Conservation (phyloP, 2,113 vertebrate species). For the Oceanodroma tethys region DNA sequence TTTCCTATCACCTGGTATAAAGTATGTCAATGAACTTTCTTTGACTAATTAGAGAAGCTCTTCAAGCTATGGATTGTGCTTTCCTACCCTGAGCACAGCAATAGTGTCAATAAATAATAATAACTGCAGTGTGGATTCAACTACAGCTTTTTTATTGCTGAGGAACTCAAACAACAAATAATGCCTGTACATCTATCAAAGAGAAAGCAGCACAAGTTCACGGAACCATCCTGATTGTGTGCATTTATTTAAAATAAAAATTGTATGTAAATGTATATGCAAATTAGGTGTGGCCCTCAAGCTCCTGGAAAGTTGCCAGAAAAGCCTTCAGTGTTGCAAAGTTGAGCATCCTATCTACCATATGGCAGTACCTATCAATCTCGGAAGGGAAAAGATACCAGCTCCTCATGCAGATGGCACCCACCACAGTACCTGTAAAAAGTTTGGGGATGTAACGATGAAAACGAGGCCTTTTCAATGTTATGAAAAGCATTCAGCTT, state of each 20-base stretch:
- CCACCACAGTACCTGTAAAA: conserved; percentile 5
- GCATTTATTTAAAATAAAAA: conserved; percentile 41
- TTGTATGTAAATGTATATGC: conserved; percentile 45
- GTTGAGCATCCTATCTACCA: conserved; percentile 44
- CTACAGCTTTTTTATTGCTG: not conserved
- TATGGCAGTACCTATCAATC: conserved; percentile 45
- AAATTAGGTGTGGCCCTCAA: conserved; percentile 52
- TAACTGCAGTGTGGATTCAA: not conserved
- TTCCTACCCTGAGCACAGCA: not conserved
- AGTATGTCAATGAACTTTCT: not conserved
- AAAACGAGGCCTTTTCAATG: accelerated
- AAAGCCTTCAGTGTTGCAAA: conserved; percentile 40
- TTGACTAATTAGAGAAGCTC: not conserved
- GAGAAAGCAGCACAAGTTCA: not conserved
- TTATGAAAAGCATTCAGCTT: not conserved
- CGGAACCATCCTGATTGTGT: not conserved
- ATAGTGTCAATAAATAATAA: conserved; percentile 14
- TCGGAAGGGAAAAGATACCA: not conserved
- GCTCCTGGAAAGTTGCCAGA: conserved; percentile 38
- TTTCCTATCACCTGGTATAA: not conserved
- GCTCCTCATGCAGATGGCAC: conserved; percentile 18
- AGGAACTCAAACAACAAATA: conserved; percentile 1
- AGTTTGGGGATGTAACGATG: not conserved
- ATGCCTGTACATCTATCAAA: not conserved
- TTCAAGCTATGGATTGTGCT: not conserved